A percentile compares a stretch with the other conserved stretches of the same genome.
These are phyloP conservation scores for Tauraco erythrolophus DNA, from an alignment of 2,113 vertebrate species.

Conservation along the genomic window DNA sequence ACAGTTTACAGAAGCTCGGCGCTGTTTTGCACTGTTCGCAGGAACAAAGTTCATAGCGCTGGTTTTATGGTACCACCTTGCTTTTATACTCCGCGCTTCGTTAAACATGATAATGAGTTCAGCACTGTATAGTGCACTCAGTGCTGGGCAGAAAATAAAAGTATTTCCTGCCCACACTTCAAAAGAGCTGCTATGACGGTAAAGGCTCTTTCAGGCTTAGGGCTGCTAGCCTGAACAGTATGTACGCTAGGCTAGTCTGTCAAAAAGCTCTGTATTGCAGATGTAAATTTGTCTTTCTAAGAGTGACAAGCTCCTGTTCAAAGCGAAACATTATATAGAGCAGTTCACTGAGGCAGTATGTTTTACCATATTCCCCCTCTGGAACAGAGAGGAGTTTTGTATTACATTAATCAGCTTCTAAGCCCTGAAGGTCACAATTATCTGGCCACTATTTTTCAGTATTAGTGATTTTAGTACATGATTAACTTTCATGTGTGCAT, in stretches of 20 bases:
- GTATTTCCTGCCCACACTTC: conserved; percentile 39
- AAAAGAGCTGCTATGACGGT: not conserved
- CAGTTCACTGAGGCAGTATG: not conserved
- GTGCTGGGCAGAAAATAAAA: conserved; percentile 45
- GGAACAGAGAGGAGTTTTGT: conserved; percentile 31
- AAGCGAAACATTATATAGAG: not conserved
- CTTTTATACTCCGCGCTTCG: conserved; percentile 13
- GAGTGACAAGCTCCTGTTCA: conserved; percentile 5
- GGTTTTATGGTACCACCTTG: conserved; percentile 47
- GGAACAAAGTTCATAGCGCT: not conserved
- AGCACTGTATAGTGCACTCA: not conserved
- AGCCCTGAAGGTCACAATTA: conserved; percentile 66
- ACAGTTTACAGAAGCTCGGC: not conserved
- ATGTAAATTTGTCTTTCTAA: not conserved
- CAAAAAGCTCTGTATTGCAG: not conserved
- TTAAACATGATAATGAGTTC: conserved; percentile 51
- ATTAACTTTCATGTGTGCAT: conserved; percentile 53
- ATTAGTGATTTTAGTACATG: conserved; percentile 61
- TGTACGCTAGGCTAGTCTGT: not conserved
- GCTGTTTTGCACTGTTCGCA: not conserved
- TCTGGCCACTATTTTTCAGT: conserved; percentile 61
- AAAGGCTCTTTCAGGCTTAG: not conserved
- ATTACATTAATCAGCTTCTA: conserved; percentile 49
- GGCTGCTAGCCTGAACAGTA: not conserved
- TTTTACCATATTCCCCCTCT: conserved; percentile 1